Evolutionary conservation across 1,140 invertebrate species (phyloP), one percentile per base, ranked within the genome.

Genomic region (Magallana angulata): DNA sequence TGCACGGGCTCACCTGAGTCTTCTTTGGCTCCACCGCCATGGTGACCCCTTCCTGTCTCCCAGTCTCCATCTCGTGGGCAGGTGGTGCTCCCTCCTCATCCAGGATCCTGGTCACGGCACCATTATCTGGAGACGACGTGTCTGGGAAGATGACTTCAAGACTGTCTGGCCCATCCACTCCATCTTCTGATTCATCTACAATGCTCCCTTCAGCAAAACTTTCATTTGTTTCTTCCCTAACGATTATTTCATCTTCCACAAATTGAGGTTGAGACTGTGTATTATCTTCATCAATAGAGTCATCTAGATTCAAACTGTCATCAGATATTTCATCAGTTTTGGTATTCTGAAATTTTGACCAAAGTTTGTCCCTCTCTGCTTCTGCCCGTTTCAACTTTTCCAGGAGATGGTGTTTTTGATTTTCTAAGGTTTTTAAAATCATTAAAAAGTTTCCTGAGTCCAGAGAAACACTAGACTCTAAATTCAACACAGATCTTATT

Each of bases 1-100:
- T 76, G 68, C 68, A 76, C 68, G 68, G 68, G 68, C 68, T 76
- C 68, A 76, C 68, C 68, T 76, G 24, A 76, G 36, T 76, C 18
- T 71, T 18, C 9, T 18, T 24, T 24, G 64, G 3, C 30, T 71
- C 36, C 36, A 48, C 36, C 36, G 36, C 36, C 36, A 48, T 48
- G 36, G 36, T 48, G 36, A 48, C 36, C 36, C 5, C 36, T 48
- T 48, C 36, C 5, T 48, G 36, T 48, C 36, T 48, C 36, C 36
- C 36, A 2, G 36, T 5, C 36, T 48, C 36, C 36, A 48, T 48
- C 36, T 48, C 36, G 36, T 48, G 36, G 36, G 36, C 36, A 48
- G 36, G 36, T 48, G 36, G 36, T 48, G 36, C 36, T 48, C 36
- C 36, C 36, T 48, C 36, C 36, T 48, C 36, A 48, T 48, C 36